Base-by-base conservation (phyloP, 1,140 invertebrate genomes). In the Procambarus virginalis region DNA sequence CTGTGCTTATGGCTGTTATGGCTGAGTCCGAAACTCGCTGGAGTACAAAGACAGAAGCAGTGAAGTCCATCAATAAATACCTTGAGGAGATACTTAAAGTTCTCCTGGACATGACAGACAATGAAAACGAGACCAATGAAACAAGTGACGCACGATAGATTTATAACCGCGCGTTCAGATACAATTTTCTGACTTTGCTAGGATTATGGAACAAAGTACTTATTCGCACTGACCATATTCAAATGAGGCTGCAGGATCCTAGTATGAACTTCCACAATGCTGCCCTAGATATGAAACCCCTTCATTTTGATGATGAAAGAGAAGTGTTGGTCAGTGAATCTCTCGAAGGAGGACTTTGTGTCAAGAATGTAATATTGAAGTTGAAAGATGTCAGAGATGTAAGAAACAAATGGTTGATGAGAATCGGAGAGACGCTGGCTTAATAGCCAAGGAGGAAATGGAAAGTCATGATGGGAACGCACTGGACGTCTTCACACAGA, bases 351-450 rank as follows among this genome's bases (percentile, higher is more conserved):
- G 3, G 2, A 10, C 3, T 45, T 0, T 64, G 6, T 83, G 34
- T 68, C 81, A 83, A 64, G 64, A 83, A 70, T 70, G 81, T 3
- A 83, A 83, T 83, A 20, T 45, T 83, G 81, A 83, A 83, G 68
- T 20, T 22, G 45, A 85, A 76, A 76, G 70, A 51, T 46, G 70
- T 76, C 70, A 85, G 68, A 76, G 70, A 51, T 46, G 70, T 76
- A 46, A 85, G 68, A 85, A 83, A 83, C 48, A 9, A 83, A 83
- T 83, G 64, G 58, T 45, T 64, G 81, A 70, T 68, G 81, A 84
- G 81, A 84, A 84, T 22, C 12, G 22, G 17, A 51, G 22, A 85
- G 84, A 85, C 14, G 84, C 73, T 51, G 70, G 46, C 70, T 45
- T 83, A 68, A 68, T 34, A 68, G 58, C 55, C 81, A 83, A 83